These are phyloP conservation scores for Xerus rutilus DNA, from an alignment of 2,797 vertebrate genomes.

Conservation along the genomic window DNA sequence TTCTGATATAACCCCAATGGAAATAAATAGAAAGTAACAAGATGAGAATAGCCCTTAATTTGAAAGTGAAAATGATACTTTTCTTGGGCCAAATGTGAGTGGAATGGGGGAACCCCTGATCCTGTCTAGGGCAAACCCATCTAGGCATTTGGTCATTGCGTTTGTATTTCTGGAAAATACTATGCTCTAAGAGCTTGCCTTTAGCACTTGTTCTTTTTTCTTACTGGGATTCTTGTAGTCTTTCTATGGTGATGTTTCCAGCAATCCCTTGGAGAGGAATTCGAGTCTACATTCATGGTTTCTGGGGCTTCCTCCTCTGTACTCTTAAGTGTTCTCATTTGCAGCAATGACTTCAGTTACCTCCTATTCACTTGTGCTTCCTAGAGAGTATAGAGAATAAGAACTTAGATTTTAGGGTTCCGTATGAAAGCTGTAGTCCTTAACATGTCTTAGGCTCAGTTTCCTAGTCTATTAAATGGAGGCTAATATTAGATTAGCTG, in stretches of 20 bases:
- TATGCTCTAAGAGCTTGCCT: conserved; percentile 9
- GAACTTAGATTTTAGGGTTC: conserved; percentile 31
- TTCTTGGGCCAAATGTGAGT: background rate
- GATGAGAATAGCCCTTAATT: conserved; percentile 54
- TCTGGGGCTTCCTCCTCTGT: background rate
- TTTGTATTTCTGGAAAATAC: background rate
- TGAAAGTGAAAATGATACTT: conserved; percentile 46
- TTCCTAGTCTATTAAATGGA: conserved; percentile 19
- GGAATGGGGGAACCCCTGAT: background rate
- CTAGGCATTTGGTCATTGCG: conserved; percentile 5
- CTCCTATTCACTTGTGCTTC: background rate
- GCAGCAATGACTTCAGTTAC: conserved; percentile 1
- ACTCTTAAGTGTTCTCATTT: background rate
- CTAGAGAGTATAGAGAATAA: conserved; percentile 25
- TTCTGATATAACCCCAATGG: conserved; percentile 5
- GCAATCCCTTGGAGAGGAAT: background rate
- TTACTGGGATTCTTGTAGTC: background rate
- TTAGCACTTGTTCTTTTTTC: background rate
- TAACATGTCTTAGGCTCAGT: background rate
- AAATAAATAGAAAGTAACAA: conserved; percentile 43
- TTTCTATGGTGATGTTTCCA: background rate
- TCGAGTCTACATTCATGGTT: background rate
- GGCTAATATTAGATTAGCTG: background rate
- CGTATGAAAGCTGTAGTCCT: background rate
- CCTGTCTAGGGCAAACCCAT: background rate